These are phyloP conservation scores for Cryptocheilus praepositus DNA, from an alignment of 2,888 invertebrate species.

Conservation along the genomic window DNA sequence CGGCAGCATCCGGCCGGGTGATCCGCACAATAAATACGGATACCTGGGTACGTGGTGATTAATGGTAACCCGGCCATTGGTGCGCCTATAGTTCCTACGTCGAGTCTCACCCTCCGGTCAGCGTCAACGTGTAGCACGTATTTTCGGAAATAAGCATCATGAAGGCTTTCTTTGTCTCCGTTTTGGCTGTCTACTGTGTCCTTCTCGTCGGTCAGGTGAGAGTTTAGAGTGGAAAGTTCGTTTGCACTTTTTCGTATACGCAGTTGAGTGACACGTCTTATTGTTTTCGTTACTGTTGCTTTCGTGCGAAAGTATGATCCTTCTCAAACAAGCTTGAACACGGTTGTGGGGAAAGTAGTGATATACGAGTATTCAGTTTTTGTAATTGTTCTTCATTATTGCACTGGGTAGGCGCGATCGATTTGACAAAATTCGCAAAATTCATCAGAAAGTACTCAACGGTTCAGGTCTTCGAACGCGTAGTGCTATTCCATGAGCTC, in stretches of 20 bases:
- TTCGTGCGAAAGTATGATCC: neutral
- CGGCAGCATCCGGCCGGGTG: slow-evolving; percentile 52
- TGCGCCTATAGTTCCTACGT: slow-evolving; percentile 26
- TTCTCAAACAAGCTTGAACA: too few relatives aligned
- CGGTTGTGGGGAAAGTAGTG: too few relatives aligned
- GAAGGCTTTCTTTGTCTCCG: neutral
- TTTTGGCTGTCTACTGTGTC: neutral
- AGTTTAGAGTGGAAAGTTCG: too few relatives aligned
- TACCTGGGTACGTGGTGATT: slow-evolving; percentile 47
- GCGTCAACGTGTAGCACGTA: neutral
- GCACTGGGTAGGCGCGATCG: too few relatives aligned
- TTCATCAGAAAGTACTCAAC: too few relatives aligned
- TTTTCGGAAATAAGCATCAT: neutral
- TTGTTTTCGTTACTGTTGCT: neutral
- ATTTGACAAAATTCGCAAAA: too few relatives aligned
- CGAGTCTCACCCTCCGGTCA: slow-evolving; percentile 12
- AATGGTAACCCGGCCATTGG: slow-evolving; percentile 29
- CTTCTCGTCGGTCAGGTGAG: neutral
- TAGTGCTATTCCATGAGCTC: too few relatives aligned
- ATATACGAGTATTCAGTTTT: too few relatives aligned
- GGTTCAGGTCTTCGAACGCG: too few relatives aligned
- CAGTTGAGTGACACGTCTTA: neutral
- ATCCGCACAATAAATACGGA: slow-evolving; percentile 60
- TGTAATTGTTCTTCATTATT: too few relatives aligned
- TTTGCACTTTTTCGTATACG: too few relatives aligned